Conservation (phyloP, 2,113 vertebrate species). For the Hippocampus barbouri region DNA sequence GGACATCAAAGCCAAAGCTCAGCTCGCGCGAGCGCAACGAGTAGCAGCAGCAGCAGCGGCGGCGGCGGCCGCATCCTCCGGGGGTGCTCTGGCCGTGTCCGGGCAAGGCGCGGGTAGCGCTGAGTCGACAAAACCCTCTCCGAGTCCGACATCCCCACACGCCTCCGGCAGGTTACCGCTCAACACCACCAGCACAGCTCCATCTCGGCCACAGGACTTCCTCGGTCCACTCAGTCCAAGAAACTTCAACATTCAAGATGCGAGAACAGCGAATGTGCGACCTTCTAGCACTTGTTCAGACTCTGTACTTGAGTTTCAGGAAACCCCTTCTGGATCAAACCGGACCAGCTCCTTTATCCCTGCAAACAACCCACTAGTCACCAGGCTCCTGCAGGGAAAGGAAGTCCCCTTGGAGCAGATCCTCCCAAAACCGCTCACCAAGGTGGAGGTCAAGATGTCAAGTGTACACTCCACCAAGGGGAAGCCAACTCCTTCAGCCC, state of each 20-base stretch:
- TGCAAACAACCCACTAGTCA: conserved; percentile 92
- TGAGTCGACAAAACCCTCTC: conserved; percentile 57
- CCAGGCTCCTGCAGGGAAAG: conserved; percentile 91
- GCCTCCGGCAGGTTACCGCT: conserved; percentile 23
- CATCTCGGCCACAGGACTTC: conserved; percentile 29
- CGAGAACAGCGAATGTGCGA: neutral
- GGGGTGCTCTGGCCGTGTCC: conserved; percentile 76
- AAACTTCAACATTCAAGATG: conserved; percentile 14
- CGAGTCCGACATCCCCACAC: conserved; percentile 44
- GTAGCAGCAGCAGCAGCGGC: conserved; percentile 61
- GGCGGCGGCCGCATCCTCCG: conserved; percentile 59
- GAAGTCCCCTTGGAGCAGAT: conserved; percentile 90
- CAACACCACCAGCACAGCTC: conserved; percentile 45
- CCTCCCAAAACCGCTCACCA: conserved; percentile 83
- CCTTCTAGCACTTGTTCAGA: conserved; percentile 16
- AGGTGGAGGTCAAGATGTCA: conserved; percentile 69
- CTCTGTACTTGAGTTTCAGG: conserved; percentile 35
- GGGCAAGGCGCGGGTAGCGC: conserved; percentile 76
- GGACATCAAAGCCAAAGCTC: conserved; percentile 96
- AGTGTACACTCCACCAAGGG: conserved; percentile 48
- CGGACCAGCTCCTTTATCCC: conserved; percentile 81
- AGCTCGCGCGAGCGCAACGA: conserved; percentile 86
- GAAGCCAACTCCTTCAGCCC: neutral
- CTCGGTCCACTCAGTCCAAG: conserved; percentile 24
- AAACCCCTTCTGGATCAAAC: conserved; percentile 30